Conservation (phyloP, 2,888 invertebrate genomes). For the Hymenopus coronatus region DNA sequence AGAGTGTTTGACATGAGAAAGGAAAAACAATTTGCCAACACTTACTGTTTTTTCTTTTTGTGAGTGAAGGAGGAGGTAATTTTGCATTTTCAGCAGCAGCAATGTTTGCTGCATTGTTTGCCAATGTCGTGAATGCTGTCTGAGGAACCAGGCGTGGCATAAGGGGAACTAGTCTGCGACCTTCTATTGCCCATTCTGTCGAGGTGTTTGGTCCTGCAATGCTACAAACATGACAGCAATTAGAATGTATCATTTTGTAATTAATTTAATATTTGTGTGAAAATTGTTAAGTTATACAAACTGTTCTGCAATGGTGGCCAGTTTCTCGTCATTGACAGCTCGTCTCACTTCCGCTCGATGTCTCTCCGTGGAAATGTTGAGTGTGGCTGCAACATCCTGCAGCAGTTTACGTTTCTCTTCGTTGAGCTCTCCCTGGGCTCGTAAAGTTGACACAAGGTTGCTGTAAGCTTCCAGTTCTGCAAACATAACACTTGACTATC, state of each 20-base stretch:
- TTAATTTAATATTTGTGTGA: neutral
- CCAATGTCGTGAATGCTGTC: conserved; percentile 78
- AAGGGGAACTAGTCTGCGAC: conserved; percentile 76
- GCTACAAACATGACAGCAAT: conserved; percentile 43
- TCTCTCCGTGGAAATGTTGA: conserved; percentile 85
- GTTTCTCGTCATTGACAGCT: conserved; percentile 87
- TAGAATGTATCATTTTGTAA: no score
- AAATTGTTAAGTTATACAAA: conserved; percentile 51
- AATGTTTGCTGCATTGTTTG: conserved; percentile 71
- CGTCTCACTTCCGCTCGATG: conserved; percentile 89
- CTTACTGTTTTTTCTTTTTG: conserved; percentile 38
- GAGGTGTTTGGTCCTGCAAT: conserved; percentile 53
- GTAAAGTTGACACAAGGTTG: conserved; percentile 81
- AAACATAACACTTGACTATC: conserved; percentile 40
- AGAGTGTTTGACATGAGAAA: neutral
- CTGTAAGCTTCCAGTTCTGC: conserved; percentile 90
- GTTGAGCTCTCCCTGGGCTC: conserved; percentile 87
- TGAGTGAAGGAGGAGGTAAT: conserved; percentile 45
- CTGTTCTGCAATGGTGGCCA: conserved; percentile 87
- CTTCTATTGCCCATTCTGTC: conserved; percentile 83
- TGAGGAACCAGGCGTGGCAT: conserved; percentile 81
- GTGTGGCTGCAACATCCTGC: conserved; percentile 74
- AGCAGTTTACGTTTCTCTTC: conserved; percentile 80
- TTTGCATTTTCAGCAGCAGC: conserved; percentile 63
- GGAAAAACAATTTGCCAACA: neutral